These are phyloP conservation scores for Ligdia adustata DNA, from an alignment of 2,888 invertebrate genomes.

Conservation along the genomic window DNA sequence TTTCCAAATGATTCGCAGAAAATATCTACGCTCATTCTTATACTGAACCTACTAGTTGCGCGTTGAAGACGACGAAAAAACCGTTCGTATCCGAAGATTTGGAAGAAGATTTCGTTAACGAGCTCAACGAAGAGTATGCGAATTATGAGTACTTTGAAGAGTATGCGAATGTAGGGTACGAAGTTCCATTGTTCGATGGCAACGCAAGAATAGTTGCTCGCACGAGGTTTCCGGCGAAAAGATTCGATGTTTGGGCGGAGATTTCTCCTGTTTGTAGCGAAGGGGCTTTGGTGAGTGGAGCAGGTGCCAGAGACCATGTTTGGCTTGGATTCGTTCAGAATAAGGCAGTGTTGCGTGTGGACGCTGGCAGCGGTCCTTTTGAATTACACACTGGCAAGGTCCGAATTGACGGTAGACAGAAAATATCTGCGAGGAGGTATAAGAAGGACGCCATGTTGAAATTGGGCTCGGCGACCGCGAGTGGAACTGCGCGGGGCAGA, in stretches of 20 bases:
- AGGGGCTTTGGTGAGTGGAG: constrained; percentile 69
- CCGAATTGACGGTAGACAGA: constrained; percentile 64
- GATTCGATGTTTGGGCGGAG: constrained; percentile 78
- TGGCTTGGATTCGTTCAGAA: constrained; percentile 73
- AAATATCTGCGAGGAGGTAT: constrained; percentile 70
- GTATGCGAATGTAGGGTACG: constrained; percentile 56
- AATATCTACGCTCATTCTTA: constrained; percentile 50
- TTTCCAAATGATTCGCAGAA: constrained; percentile 67
- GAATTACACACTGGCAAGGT: constrained; percentile 67
- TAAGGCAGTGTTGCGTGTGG: constrained; percentile 68
- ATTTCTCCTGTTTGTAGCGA: constrained; percentile 70
- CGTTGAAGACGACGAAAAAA: constrained; percentile 42
- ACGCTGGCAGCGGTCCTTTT: constrained; percentile 70
- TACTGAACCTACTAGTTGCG: constrained; percentile 49
- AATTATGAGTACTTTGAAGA: constrained; percentile 61
- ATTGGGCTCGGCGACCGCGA: constrained; percentile 59
- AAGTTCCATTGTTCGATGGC: constrained; percentile 73
- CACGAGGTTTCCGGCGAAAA: constrained; percentile 67
- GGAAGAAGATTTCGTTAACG: constrained; percentile 54
- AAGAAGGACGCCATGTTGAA: constrained; percentile 73
- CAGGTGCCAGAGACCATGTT: constrained; percentile 72
- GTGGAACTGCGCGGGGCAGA: constrained; percentile 66
- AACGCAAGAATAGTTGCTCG: constrained; percentile 66
- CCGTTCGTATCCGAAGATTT: constrained; percentile 44
- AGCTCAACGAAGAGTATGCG: constrained; percentile 63